Percentiles rank a stretch among this genome's conserved stretches.
Evolutionary conservation across 2,888 invertebrate species (phyloP).

Genomic region (Megalurothrips usitatus): DNA sequence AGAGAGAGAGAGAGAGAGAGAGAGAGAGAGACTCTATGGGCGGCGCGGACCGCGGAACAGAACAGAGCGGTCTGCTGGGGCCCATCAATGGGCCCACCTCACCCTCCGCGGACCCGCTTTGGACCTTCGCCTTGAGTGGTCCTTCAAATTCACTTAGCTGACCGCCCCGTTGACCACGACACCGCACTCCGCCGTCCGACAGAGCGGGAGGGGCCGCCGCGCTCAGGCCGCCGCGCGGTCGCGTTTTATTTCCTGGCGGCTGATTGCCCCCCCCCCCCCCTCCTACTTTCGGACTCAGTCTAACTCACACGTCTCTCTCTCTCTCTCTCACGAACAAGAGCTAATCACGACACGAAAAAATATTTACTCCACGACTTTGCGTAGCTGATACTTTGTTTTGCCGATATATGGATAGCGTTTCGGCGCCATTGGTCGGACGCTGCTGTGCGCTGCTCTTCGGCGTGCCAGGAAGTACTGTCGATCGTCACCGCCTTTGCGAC

Average conservation of each 20-base stretch:
- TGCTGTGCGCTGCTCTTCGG: neutral
- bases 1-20: neutral
- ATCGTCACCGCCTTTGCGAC: neutral
- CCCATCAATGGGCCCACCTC: too few relatives aligned
- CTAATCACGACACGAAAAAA: too few relatives aligned
- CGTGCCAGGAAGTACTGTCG: neutral
- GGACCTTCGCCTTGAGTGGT: neutral
- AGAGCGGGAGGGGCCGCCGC: too few relatives aligned
- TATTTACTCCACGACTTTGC: too few relatives aligned
- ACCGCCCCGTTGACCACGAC: neutral
- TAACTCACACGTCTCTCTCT: neutral
- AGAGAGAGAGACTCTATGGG: neutral
- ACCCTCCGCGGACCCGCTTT: too few relatives aligned
- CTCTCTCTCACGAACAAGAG: too few relatives aligned
- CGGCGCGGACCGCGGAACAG: neutral
- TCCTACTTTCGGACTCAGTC: neutral
- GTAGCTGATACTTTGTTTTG: too few relatives aligned
- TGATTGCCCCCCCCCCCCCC: neutral
- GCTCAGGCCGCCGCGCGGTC: too few relatives aligned
- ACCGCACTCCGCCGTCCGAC: too few relatives aligned
- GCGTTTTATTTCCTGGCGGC: too few relatives aligned
- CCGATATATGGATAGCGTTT: too few relatives aligned
- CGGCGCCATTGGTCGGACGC: too few relatives aligned
- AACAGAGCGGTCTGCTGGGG: neutral
- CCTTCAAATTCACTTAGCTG: slow-evolving; percentile 23